phyloP scores from a whole-genome alignment of 2,888 invertebrate species.

The Apamea epomidion region DNA sequence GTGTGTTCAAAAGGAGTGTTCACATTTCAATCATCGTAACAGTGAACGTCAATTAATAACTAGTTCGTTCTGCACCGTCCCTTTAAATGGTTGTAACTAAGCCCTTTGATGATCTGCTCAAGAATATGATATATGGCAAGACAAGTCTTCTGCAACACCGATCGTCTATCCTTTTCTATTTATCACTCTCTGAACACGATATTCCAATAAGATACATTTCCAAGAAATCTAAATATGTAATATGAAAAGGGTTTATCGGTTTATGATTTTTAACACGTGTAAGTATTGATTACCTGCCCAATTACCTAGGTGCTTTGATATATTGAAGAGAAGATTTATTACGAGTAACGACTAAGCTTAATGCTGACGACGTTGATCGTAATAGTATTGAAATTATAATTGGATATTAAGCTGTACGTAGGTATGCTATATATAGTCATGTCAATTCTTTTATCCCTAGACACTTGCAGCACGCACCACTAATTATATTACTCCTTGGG shows the following conservation, averaged over 20 bases:
- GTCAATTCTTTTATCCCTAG: slow-evolving; percentile 74
- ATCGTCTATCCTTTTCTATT: slow-evolving; percentile 63
- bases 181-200: slow-evolving; percentile 70
- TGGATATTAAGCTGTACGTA: slow-evolving; percentile 27
- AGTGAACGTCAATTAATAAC: slow-evolving; percentile 79
- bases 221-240: slow-evolving; percentile 2
- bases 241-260: neutral
- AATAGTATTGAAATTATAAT: slow-evolving; percentile 47
- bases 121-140: slow-evolving; percentile 76
- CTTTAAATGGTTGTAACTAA: slow-evolving; percentile 70
- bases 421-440: slow-evolving; percentile 43
- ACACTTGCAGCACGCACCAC: slow-evolving; percentile 74
- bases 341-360: neutral
- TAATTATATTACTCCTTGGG: slow-evolving; percentile 76
- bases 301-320: slow-evolving; percentile 42
- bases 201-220: slow-evolving; percentile 23
- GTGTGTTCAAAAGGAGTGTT: slow-evolving; percentile 72
- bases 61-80: slow-evolving; percentile 64
- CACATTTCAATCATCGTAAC: slow-evolving; percentile 81
- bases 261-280: slow-evolving; percentile 31
- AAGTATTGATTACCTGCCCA: slow-evolving; percentile 9
- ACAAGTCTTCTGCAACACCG: slow-evolving; percentile 67
- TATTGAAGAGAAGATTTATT: slow-evolving; percentile 20
- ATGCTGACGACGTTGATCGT: neutral
- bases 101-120: slow-evolving; percentile 78